Evolutionary conservation across 2,888 invertebrate genomes (phyloP), one percentile per base, ranked within the genome.

Genomic region (Andrena minutula): DNA sequence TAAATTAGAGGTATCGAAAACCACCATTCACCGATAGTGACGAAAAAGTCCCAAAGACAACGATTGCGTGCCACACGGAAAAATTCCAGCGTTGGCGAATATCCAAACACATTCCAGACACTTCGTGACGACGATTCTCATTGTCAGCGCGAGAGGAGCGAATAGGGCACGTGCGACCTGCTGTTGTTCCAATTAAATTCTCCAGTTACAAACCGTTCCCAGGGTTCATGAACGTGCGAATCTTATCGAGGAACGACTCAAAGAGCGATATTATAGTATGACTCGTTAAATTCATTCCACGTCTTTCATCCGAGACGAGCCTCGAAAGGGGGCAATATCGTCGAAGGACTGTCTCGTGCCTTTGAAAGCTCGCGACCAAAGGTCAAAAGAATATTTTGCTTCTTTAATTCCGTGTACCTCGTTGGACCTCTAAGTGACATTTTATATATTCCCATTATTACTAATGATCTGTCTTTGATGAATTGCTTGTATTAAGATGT

Each of bases 151-250:
- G 41, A 12, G 73, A 51, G 69, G 56, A 79, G 63, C 20, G 35
- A 66, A 58, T 26, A 23, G 41, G 64, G 66, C 82, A 83, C 77
- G 83, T 75, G 75, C 73, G 63, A 75, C 66, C 65, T 64, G 41
- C 73, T 61, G 47, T 75, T 76, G 51, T 69, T 74, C 79, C 77
- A 84, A 84, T 84, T 84, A 71, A 79, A 84, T 83, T 79, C 79
- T 76, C 79, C 74, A 30, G 74, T 84, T 83, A 79, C 83, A 79
- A 74, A 76, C 61, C 76, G 74, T 84, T 83, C 84, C 74, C 79
- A 77, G 83, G 76, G 73, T 74, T 65, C 73, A 63, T 23, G 75
- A 69, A 64, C 75, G 75, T 51, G 73, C 58, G 69, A 68, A 65
- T 53, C 64, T 79, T 83, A 84, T 84, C 76, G 35, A 16, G 41